Evolutionary conservation across 30 jellyfish, hydroid and myxozoan genomes (phyloP), one percentile per base, ranked within the genome.

Genomic region (Cassiopea andromeda): DNA sequence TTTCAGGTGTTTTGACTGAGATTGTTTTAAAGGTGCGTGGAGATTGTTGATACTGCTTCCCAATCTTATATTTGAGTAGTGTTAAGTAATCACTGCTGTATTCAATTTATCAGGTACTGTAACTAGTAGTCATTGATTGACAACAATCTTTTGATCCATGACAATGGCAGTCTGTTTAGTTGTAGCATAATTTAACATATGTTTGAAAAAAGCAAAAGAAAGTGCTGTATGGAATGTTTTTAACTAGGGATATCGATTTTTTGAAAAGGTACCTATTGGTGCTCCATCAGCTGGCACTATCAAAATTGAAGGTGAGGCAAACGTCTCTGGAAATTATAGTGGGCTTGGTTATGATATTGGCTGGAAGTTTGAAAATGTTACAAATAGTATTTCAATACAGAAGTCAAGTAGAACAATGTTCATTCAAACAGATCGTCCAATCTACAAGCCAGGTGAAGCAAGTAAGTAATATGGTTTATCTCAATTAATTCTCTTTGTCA

Each of bases 361-460:
- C 7, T 87, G 94, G 94, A 38, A 48, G n/a, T 87, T 87, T 58
- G 47, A 27, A 49, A 83, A 90, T 70, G 61, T 60, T 46, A 90
- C 97, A 15, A 19, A 64, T 13, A 47, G 68, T 9, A 75, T 90
- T 45, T 27, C 78, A 17, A 83, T 90, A 16, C 60, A 92, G 58
- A 75, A 72, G 73, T 9, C 89, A 9, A 80, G 95, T 69, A 78
- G 86, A n/a, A 47, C 89, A 0, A 60, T 96, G 27, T 86, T 92
- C 48, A 92, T 96, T 48, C 98, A 96, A 49, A 96, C 98, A 4
- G 99, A 96, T 77, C 82, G 92, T 84, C 99, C 99, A 27, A 83
- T 92, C 18, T 96, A 96, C 87, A 96, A 96, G 81, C 99, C 99
- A 43, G 99, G 99, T 71, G 97, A 90, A 66, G 85, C 95, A 73